phyloP scores from a whole-genome alignment of 2,797 vertebrate species.

The Orientallactaga sibirica region DNA sequence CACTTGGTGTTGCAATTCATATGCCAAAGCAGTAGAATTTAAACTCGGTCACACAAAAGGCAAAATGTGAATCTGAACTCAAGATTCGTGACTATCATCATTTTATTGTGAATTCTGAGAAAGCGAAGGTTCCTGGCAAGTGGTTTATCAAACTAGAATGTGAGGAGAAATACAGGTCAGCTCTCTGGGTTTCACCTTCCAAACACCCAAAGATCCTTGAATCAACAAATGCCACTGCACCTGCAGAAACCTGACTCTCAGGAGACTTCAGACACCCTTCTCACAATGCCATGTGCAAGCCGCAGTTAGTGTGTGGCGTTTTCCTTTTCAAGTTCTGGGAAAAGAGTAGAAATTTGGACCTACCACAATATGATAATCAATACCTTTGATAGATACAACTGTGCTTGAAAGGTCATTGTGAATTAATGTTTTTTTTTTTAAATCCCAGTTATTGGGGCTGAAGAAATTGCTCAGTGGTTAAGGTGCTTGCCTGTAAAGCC shows the following conservation, averaged over 20 bases:
- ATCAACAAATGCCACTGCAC: constrained; percentile 9
- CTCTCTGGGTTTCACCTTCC: constrained; percentile 35
- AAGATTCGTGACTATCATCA: neutral
- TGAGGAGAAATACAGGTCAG: constrained; percentile 58
- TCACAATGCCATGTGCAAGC: neutral
- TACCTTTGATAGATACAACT: neutral
- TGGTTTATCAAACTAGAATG: neutral
- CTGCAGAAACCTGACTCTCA: neutral
- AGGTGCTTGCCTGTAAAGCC: too few species aligned
- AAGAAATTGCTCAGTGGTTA: too few species aligned
- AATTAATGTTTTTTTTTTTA: neutral
- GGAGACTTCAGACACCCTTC: neutral
- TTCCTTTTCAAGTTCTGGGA: neutral
- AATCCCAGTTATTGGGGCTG: neutral
- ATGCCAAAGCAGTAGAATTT: neutral
- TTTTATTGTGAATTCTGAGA: neutral
- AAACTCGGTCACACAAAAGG: neutral
- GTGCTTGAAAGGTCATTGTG: neutral
- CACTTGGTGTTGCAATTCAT: neutral
- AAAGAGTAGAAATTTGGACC: neutral
- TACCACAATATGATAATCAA: neutral
- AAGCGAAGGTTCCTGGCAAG: neutral
- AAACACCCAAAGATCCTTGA: constrained; percentile 51
- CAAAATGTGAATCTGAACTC: constrained; percentile 14
- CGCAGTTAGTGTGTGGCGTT: neutral